Percentiles rank a stretch among this genome's conserved stretches.
phyloP scores from a whole-genome alignment of 2,888 invertebrate species.

The Aphelenchoides bicaudatus region DNA sequence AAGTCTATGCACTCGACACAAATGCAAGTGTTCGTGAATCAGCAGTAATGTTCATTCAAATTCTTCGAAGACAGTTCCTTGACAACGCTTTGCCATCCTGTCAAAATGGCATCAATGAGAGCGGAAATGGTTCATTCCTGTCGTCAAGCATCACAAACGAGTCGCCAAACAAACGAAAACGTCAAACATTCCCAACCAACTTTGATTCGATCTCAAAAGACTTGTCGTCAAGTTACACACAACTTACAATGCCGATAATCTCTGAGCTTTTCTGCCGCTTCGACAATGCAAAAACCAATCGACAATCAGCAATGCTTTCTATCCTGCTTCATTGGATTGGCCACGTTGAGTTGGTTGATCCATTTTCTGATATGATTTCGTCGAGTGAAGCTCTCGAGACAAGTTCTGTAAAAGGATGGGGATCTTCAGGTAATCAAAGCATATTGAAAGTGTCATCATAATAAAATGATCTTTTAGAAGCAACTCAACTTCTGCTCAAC shows the following conservation, averaged over 20 bases:
- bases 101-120: conserved; percentile 23
- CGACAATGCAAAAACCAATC: conserved; percentile 88
- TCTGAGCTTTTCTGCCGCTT: conserved; percentile 97
- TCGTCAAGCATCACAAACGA: background rate
- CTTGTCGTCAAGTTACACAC: conserved; percentile 87
- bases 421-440: too few species aligned
- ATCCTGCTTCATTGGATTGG: conserved; percentile 94
- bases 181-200: conserved; percentile 66
- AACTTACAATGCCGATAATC: conserved; percentile 98
- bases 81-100: conserved; percentile 61
- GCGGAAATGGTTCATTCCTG: conserved; percentile 11
- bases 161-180: conserved; percentile 3
- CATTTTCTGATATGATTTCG: conserved; percentile 35
- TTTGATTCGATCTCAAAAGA: conserved; percentile 87
- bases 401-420: conserved; percentile 72
- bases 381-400: conserved; percentile 15
- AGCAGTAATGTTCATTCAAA: conserved; percentile 84
- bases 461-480: too few species aligned
- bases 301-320: conserved; percentile 82
- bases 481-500: conserved; percentile 99
- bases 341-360: conserved; percentile 93
- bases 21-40: conserved; percentile 63
- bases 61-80: conserved; percentile 88
- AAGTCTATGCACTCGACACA: conserved; percentile 88
- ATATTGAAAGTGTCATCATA: conserved; percentile 69